Conservation (phyloP, 2,797 vertebrate species). For the Phalloptychus januarius region DNA sequence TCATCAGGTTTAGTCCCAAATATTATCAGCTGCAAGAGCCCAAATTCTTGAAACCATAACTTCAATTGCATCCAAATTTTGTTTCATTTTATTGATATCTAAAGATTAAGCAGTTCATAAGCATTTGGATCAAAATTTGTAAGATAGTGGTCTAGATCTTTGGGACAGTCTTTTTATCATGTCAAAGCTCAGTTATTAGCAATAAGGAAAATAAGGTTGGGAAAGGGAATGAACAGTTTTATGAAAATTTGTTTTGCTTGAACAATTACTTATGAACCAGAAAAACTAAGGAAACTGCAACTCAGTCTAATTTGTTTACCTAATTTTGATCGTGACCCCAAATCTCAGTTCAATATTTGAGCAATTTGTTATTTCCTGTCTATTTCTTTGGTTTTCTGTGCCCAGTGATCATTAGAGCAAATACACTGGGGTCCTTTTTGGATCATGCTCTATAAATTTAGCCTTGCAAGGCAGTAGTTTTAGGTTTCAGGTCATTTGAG, state of each 20-base stretch:
- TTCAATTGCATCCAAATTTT: not conserved
- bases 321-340: slow-evolving; percentile 18
- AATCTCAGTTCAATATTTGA: slow-evolving; percentile 38
- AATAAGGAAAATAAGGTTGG: slow-evolving; percentile 49
- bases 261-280: slow-evolving; percentile 16
- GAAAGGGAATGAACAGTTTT: slow-evolving; percentile 49
- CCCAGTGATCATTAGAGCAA: slow-evolving; percentile 43
- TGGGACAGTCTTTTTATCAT: slow-evolving; percentile 33
- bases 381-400: slow-evolving; percentile 30
- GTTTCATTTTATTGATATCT: not conserved
- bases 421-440: slow-evolving; percentile 3
- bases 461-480: slow-evolving; percentile 11
- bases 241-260: slow-evolving; percentile 33
- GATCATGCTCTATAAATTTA: slow-evolving; percentile 9
- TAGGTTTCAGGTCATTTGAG: slow-evolving; percentile 9
- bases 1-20: not conserved
- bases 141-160: not conserved
- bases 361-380: slow-evolving; percentile 36
- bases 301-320: slow-evolving; percentile 37
- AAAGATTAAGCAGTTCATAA: not conserved
- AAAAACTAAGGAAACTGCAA: slow-evolving; percentile 23
- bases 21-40: not conserved
- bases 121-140: not conserved
- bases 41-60: not conserved
- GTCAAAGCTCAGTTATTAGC: slow-evolving; percentile 52